Evolutionary conservation across 1,140 invertebrate species (phyloP).

Genomic region (Lasioglossum baleicum): DNA sequence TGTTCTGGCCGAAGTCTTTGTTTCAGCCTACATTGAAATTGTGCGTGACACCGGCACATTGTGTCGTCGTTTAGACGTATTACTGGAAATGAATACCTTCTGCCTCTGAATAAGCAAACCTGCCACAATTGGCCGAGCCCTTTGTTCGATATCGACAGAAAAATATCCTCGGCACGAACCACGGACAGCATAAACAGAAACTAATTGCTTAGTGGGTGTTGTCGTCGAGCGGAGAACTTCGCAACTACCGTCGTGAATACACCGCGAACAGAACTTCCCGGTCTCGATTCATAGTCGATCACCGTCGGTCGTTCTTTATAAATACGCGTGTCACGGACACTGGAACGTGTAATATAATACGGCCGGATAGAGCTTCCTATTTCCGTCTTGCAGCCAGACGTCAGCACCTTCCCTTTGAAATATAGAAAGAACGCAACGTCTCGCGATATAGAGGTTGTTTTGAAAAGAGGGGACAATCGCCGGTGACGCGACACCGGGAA

Average conservation of each 20-base stretch:
- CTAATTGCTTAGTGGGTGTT: not conserved
- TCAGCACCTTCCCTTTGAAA: conserved; percentile 51
- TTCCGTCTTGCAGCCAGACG: conserved; percentile 26
- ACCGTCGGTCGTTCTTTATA: not conserved
- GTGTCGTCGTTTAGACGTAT: too few relatives aligned
- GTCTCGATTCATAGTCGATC: not conserved
- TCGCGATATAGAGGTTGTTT: conserved; percentile 10
- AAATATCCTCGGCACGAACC: not conserved
- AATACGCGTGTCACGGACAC: conserved; percentile 9
- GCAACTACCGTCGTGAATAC: not conserved
- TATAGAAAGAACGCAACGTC: conserved; percentile 64
- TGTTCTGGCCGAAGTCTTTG: too few relatives aligned
- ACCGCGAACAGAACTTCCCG: not conserved
- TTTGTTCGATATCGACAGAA: not conserved
- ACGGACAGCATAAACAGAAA: not conserved
- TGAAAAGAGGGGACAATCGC: not conserved
- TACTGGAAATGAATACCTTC: too few relatives aligned
- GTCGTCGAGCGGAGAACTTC: not conserved
- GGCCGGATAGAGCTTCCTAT: not conserved
- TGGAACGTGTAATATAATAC: conserved; percentile 28
- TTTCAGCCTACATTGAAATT: too few relatives aligned
- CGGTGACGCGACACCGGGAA: not conserved
- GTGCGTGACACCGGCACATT: too few relatives aligned
- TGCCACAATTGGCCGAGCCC: not conserved
- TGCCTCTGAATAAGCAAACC: too few relatives aligned